phyloP scores from a whole-genome alignment of 2,888 invertebrate genomes.

The Empis stercorea region DNA sequence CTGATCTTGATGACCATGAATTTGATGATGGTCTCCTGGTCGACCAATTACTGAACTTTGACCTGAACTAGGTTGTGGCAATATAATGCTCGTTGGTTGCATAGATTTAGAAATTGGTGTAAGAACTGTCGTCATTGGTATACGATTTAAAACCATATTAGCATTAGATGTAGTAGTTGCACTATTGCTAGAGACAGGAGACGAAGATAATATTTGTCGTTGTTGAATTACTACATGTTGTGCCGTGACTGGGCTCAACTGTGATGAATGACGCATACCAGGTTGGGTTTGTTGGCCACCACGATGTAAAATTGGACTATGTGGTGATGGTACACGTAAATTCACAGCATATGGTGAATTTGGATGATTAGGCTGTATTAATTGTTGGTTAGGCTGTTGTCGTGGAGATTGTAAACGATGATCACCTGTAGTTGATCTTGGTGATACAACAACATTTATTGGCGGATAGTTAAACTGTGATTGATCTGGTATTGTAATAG shows the following conservation, averaged over 20 bases:
- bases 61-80: slow-evolving; percentile 32
- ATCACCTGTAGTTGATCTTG: slow-evolving; percentile 37
- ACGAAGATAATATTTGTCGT: slow-evolving; percentile 11
- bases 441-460: slow-evolving; percentile 25
- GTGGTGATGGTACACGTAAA: slow-evolving; percentile 30
- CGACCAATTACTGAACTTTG: slow-evolving; percentile 16
- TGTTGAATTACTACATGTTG: slow-evolving; percentile 17
- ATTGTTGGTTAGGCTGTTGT: slow-evolving; percentile 13
- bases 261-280: slow-evolving; percentile 12
- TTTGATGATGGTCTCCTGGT: background rate
- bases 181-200: slow-evolving; percentile 18
- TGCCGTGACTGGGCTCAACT: slow-evolving; percentile 11
- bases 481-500: slow-evolving; percentile 50
- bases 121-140: slow-evolving; percentile 46
- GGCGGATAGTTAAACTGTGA: slow-evolving; percentile 24
- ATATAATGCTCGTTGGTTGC: slow-evolving; percentile 37
- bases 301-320: slow-evolving; percentile 27
- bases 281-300: slow-evolving; percentile 20
- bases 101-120: slow-evolving; percentile 45
- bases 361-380: slow-evolving; percentile 12
- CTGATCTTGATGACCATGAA: background rate
- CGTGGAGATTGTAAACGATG: slow-evolving; percentile 16
- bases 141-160: slow-evolving; percentile 34
- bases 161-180: slow-evolving; percentile 17
- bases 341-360: slow-evolving; percentile 15